Percentiles rank a stretch among this genome's conserved stretches.
Evolutionary conservation across 2,113 vertebrate genomes (phyloP).

Genomic region (Corynorhinus townsendii): DNA sequence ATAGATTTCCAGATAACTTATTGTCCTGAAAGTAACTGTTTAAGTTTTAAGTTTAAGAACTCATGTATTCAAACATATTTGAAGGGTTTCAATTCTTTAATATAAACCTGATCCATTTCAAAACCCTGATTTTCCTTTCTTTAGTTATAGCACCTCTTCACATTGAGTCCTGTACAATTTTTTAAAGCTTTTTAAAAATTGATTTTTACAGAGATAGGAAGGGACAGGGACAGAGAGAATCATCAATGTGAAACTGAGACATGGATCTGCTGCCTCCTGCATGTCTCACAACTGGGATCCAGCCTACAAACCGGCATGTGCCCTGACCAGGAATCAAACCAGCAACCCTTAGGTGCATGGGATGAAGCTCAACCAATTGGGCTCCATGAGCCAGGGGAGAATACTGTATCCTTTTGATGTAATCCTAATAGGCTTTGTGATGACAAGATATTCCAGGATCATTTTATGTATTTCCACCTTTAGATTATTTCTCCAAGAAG

Average conservation of each 20-base stretch:
- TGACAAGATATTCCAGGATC: neutral
- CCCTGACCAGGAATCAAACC: no score
- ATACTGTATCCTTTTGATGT: neutral
- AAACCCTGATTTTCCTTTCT: neutral
- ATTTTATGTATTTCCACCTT: neutral
- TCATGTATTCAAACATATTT: neutral
- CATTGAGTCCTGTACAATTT: neutral
- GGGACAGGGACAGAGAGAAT: no score
- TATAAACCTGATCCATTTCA: neutral
- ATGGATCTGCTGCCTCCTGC: no score
- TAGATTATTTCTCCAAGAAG: neutral
- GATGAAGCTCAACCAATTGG: no score
- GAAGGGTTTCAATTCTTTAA: neutral
- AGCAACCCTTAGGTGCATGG: no score
- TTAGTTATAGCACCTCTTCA: neutral
- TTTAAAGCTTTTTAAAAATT: no score
- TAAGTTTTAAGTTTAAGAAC: neutral
- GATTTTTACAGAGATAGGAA: no score
- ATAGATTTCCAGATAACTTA: neutral
- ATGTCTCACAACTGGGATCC: no score
- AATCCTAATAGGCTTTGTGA: neutral
- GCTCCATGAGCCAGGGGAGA: no score
- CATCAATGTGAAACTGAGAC: no score
- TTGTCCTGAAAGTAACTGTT: neutral
- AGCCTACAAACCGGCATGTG: no score